phyloP scores from a whole-genome alignment of 2,797 vertebrate genomes.

The Diplodus puntazzo region DNA sequence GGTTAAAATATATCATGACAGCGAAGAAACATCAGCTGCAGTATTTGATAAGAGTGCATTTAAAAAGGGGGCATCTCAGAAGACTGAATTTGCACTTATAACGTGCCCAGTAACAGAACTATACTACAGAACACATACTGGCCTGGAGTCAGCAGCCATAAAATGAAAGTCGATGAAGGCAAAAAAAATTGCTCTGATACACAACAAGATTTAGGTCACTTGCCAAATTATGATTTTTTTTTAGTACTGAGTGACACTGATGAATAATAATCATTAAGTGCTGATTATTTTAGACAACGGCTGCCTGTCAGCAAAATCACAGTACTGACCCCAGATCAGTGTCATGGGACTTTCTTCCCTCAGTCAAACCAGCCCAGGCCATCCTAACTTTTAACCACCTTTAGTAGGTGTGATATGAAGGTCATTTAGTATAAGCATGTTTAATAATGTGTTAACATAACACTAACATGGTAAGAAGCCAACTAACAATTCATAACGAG shows the following conservation, averaged over 20 bases:
- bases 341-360: slow-evolving; percentile 36
- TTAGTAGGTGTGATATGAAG: slow-evolving; percentile 24
- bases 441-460: slow-evolving; percentile 17
- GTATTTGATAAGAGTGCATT: slow-evolving; percentile 36
- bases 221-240: not conserved
- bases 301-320: slow-evolving; percentile 10
- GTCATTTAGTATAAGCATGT: slow-evolving; percentile 19
- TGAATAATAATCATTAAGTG: not conserved
- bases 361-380: slow-evolving; percentile 58
- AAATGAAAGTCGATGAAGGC: not conserved
- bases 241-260: not conserved
- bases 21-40: slow-evolving; percentile 38
- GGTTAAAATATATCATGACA: slow-evolving; percentile 57
- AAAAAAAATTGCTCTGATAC: not conserved
- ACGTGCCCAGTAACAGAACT: slow-evolving; percentile 15
- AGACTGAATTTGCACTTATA: slow-evolving; percentile 35
- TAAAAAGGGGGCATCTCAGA: slow-evolving; percentile 35
- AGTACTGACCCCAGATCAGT: slow-evolving; percentile 71
- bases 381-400: slow-evolving; percentile 19
- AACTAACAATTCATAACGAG: slow-evolving; percentile 34
- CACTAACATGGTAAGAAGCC: slow-evolving; percentile 19
- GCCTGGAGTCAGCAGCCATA: slow-evolving; percentile 60
- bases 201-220: slow-evolving; percentile 3
- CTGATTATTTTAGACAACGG: not conserved
- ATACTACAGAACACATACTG: slow-evolving; percentile 52